Percentiles rank a stretch among this genome's conserved stretches.
phyloP scores from a whole-genome alignment of 1,140 invertebrate species.

The Bombyx mori region DNA sequence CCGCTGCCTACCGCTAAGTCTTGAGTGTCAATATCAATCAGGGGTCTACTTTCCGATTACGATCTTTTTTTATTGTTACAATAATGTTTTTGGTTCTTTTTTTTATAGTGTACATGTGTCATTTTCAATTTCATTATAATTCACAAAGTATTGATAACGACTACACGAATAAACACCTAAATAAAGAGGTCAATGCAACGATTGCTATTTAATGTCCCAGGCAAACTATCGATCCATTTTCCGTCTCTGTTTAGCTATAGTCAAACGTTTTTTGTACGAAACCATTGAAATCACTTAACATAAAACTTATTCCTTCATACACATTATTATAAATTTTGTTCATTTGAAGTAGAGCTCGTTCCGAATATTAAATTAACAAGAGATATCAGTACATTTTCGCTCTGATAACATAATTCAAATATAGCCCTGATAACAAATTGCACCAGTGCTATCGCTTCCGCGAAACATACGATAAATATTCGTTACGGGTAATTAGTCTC shows the following conservation, averaged over 20 bases:
- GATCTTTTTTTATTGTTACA: too few relatives aligned
- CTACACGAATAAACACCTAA: constrained; percentile 4
- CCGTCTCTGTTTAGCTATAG: constrained; percentile 63
- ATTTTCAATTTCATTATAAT: too few relatives aligned
- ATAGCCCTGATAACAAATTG: constrained; percentile 3
- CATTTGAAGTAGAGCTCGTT: too few relatives aligned
- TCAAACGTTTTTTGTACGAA: constrained; percentile 35
- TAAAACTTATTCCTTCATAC: too few relatives aligned
- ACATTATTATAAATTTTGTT: too few relatives aligned
- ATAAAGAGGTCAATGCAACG: constrained; percentile 62
- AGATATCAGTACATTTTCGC: constrained; percentile 1
- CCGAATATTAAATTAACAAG: background rate
- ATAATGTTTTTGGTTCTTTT: too few relatives aligned
- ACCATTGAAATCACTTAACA: background rate
- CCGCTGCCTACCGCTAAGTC: too few relatives aligned
- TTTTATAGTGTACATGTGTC: too few relatives aligned
- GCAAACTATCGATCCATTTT: constrained; percentile 66
- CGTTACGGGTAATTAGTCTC: too few relatives aligned
- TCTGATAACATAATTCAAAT: constrained; percentile 3
- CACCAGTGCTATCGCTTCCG: constrained; percentile 8
- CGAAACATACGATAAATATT: background rate
- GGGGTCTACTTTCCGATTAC: too few relatives aligned
- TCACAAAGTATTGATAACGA: too few relatives aligned
- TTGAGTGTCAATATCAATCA: too few relatives aligned
- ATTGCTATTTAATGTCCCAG: constrained; percentile 65